Evolutionary conservation across 2,113 vertebrate species (phyloP).

Genomic region (Pleuronectes platessa): DNA sequence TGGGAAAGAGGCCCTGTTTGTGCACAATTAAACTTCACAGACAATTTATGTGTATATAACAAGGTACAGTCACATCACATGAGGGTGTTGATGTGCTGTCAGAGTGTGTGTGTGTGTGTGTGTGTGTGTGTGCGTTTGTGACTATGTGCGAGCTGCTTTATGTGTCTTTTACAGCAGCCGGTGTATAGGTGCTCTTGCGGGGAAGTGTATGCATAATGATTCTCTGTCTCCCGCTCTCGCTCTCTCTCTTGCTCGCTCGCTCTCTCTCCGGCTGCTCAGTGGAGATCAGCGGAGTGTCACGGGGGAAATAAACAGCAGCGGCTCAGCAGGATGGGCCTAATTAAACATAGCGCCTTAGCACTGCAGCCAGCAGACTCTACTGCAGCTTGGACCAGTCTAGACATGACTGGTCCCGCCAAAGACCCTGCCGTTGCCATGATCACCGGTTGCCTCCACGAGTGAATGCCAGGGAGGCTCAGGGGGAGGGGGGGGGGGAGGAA

Average conservation of each 20-base stretch:
- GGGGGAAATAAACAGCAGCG: constrained; percentile 80
- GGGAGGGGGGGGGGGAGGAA: constrained; percentile 30
- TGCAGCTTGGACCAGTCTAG: constrained; percentile 64
- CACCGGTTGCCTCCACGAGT: constrained; percentile 52
- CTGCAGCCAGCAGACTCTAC: constrained; percentile 58
- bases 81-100: not conserved
- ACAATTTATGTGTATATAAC: not conserved
- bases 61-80: not conserved
- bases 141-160: not conserved
- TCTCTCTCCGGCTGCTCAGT: constrained; percentile 52
- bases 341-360: constrained; percentile 74
- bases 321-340: constrained; percentile 80
- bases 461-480: constrained; percentile 57
- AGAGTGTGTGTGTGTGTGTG: not conserved
- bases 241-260: constrained; percentile 33
- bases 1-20: constrained; percentile 34
- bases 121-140: not conserved
- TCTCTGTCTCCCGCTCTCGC: constrained; percentile 37
- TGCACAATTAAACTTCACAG: constrained; percentile 32
- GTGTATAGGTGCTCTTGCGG: constrained; percentile 31
- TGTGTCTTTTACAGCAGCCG: constrained; percentile 16
- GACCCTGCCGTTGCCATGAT: constrained; percentile 71
- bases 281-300: constrained; percentile 72
- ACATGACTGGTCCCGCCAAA: constrained; percentile 57
- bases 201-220: constrained; percentile 60